Conservation (phyloP, 2,113 vertebrate genomes). For the Bos javanicus region DNA sequence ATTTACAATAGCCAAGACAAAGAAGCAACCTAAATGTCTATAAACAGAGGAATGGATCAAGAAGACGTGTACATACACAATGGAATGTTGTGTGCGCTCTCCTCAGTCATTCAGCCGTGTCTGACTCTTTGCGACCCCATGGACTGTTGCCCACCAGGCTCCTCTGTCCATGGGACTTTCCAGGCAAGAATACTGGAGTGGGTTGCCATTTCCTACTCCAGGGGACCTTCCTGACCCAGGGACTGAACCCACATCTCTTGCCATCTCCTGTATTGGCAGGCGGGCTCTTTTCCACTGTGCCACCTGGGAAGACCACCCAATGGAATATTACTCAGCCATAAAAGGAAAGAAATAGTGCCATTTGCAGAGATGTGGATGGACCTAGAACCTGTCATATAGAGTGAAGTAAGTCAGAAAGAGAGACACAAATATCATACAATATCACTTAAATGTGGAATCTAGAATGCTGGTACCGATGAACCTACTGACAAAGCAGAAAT, state of each 20-base stretch:
- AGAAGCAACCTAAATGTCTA: not conserved
- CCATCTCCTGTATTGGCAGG: not conserved
- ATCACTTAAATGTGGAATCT: not conserved
- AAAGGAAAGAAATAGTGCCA: not conserved
- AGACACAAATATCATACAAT: no score
- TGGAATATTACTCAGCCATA: not conserved
- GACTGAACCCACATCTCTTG: not conserved
- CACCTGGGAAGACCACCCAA: not conserved
- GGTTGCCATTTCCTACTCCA: not conserved
- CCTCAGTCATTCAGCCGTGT: not conserved
- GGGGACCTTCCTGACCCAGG: not conserved
- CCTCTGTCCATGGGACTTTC: not conserved
- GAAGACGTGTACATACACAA: accelerated
- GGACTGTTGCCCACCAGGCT: not conserved
- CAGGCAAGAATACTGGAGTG: no score
- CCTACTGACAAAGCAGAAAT: not conserved
- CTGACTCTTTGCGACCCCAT: accelerated
- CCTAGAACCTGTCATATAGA: not conserved
- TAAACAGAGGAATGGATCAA: not conserved
- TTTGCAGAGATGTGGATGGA: not conserved
- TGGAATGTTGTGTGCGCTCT: not conserved
- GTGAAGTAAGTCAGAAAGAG: not conserved
- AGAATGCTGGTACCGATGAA: not conserved
- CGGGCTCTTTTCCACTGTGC: not conserved
- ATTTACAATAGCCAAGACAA: not conserved